These are phyloP conservation scores for Drosophila subobscura DNA, from an alignment of 1,140 invertebrate species.

Conservation along the genomic window DNA sequence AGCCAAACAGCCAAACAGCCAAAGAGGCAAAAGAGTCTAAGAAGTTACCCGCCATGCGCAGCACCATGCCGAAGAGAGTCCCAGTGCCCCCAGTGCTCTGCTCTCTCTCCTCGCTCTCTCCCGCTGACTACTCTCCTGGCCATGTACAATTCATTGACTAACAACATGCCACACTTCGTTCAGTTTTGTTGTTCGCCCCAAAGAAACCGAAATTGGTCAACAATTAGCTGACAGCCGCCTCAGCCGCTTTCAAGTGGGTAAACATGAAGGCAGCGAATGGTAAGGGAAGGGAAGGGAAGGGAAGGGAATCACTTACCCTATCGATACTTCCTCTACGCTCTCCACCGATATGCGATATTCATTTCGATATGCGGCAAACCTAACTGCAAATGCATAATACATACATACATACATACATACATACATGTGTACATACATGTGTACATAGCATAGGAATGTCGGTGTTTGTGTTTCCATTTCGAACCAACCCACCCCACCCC, in stretches of 20 bases:
- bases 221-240: neutral
- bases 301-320: neutral
- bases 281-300: neutral
- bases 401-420: conserved; percentile 9
- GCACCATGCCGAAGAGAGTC: no score
- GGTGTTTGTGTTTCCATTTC: conserved; percentile 2
- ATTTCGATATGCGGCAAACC: neutral
- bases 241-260: neutral
- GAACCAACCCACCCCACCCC: no score
- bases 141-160: conserved; percentile 79
- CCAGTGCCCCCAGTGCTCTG: no score
- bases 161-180: conserved; percentile 66
- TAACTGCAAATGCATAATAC: neutral
- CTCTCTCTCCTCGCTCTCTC: neutral
- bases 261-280: no score
- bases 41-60: no score
- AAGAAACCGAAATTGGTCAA: neutral
- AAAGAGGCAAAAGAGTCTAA: neutral
- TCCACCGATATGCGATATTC: neutral
- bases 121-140: conserved; percentile 17
- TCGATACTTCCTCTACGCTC: no score
- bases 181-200: conserved; percentile 33
- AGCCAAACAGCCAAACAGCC: neutral
- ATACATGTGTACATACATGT: neutral
- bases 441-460: neutral